These are phyloP conservation scores for Myanophis thanlyinensis DNA, from an alignment of 2,113 vertebrate genomes.

Conservation along the genomic window DNA sequence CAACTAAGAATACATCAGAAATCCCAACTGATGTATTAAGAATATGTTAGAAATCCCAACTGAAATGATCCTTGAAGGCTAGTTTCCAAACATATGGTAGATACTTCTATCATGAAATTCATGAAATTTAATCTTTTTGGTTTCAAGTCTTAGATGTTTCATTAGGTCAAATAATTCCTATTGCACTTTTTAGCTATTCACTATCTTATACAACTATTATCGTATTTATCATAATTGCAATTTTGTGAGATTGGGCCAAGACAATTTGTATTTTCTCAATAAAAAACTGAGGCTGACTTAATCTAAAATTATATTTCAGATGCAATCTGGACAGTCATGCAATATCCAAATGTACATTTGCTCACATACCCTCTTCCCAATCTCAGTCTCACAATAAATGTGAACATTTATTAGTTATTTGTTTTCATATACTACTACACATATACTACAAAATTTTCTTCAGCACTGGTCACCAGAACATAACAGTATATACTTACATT, in stretches of 20 bases:
- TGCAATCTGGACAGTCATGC: not conserved
- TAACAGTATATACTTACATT: not conserved
- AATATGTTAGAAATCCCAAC: too few species aligned
- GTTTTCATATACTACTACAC: slow-evolving; percentile 7
- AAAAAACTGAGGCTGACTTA: not conserved
- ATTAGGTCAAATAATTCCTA: not conserved
- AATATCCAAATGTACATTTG: not conserved
- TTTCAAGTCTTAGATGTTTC: not conserved
- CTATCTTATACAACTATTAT: not conserved
- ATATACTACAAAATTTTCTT: slow-evolving; percentile 19
- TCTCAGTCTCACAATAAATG: not conserved
- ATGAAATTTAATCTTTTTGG: not conserved
- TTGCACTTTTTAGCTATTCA: not conserved
- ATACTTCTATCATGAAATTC: not conserved
- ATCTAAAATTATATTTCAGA: not conserved
- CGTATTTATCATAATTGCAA: not conserved
- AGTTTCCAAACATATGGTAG: not conserved
- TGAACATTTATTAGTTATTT: not conserved
- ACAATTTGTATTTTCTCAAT: not conserved
- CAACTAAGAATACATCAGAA: not conserved
- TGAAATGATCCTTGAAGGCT: not conserved
- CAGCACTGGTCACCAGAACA: not conserved
- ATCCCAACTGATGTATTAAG: not conserved
- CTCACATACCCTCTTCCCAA: not conserved
- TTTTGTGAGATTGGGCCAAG: not conserved